A percentile compares a stretch with the other conserved stretches of the same genome.
These are phyloP conservation scores for Reticulitermes speratus DNA, from an alignment of 1,140 invertebrate genomes.

Conservation along the genomic window DNA sequence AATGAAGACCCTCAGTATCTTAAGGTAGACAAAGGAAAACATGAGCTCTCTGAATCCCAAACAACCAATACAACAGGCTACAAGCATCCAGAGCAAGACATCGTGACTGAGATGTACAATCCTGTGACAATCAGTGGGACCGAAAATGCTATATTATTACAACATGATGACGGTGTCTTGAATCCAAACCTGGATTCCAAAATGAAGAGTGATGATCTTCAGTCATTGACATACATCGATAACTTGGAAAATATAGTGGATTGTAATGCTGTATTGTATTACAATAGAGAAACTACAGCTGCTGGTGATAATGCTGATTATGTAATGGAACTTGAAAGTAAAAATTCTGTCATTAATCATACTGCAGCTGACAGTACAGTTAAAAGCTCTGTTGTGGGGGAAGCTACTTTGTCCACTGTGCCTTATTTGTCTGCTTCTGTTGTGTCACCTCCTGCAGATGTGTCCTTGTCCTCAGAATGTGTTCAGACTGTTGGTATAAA, in stretches of 20 bases:
- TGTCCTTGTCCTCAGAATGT: not conserved
- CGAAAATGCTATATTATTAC: not conserved
- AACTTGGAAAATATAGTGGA: not conserved
- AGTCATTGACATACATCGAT: not conserved
- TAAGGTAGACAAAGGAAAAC: not conserved
- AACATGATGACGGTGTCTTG: not conserved
- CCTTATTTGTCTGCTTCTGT: not conserved
- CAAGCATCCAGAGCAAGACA: not conserved
- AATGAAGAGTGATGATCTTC: not conserved
- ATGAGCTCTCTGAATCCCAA: not conserved
- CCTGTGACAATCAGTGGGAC: not conserved
- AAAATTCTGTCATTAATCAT: not conserved
- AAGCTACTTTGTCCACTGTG: not conserved
- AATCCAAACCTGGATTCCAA: not conserved
- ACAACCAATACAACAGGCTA: not conserved
- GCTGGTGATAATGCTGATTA: not conserved
- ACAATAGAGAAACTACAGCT: not conserved
- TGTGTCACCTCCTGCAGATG: not conserved
- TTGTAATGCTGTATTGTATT: not conserved
- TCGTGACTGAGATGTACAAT: not conserved
- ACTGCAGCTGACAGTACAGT: constrained; percentile 3
- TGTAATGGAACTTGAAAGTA: not conserved
- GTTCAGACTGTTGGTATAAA: not conserved
- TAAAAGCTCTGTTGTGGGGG: constrained; percentile 6
- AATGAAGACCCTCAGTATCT: not conserved